A percentile compares a stretch with the other conserved stretches of the same genome.
phyloP scores from a whole-genome alignment of 2,888 invertebrate species.

The Tetragonula carbonaria region DNA sequence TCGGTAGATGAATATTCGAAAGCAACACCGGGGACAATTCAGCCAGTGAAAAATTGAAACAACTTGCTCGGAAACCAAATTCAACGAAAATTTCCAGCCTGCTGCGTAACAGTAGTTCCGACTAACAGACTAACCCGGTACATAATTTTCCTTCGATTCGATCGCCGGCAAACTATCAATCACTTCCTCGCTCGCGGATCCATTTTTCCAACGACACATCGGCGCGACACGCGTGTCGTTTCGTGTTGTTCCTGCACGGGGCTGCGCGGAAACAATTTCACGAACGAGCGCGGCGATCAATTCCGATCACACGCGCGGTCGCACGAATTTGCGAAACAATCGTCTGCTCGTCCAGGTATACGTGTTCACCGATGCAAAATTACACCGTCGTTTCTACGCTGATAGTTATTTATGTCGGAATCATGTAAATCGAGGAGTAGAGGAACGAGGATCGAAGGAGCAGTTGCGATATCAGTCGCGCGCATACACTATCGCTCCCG shows the following conservation, averaged over 20 bases:
- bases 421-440: conserved; percentile 7
- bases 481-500: neutral
- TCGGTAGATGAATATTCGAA: too few species aligned
- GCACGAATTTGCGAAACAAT: conserved; percentile 33
- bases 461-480: neutral
- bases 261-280: conserved; percentile 27
- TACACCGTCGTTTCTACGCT: neutral
- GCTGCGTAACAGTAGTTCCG: neutral
- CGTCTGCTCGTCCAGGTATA: neutral
- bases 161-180: neutral
- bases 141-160: neutral
- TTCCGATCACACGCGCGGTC: conserved; percentile 25
- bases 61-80: neutral
- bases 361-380: neutral
- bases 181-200: neutral
- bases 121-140: neutral
- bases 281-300: conserved; percentile 20
- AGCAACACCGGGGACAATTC: too few species aligned
- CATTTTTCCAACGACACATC: conserved; percentile 4
- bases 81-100: neutral
- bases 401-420: conserved; percentile 26
- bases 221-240: conserved; percentile 1
- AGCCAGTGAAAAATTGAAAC: too few species aligned
- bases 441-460: neutral
- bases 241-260: neutral